Evolutionary conservation across 2,113 vertebrate species (phyloP), one percentile per base, ranked within the genome.

Genomic region (Varanus salvator): DNA sequence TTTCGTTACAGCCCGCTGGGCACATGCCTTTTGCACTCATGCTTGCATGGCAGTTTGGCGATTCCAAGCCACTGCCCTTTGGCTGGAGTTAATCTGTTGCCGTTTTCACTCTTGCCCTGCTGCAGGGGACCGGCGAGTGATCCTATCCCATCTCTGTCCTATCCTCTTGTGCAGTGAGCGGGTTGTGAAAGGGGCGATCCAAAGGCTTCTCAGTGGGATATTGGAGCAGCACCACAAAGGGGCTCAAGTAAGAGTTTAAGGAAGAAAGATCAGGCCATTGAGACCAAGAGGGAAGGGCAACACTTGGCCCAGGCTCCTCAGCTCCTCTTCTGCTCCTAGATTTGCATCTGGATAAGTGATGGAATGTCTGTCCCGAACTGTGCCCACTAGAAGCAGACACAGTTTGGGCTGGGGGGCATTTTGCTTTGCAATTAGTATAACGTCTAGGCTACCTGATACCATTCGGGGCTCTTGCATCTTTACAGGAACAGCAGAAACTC

Each of bases 401-500:
- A 44, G 38, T 38, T 54, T 27, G n/a, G 60, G 38, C 6, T 4
- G 44, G 38, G 38, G 27, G 50, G 14, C 4, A 14, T 14, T 52
- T 52, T 57, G 77, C 17, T 29, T 17, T 81, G 38, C 21, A 38
- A 11, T n/a, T 64, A 64, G 60, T 64, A 64, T 64, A 64, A 5
- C 7, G 1, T 2, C 6, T 54, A 15, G 48, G 44, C 64, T 75
- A 68, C n/a, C 23, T 52, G 64, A 6, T 89, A 19, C 60, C 31
- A 57, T 31, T 34, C 54, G 77, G 31, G 19, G 29, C 3, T 52
- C 54, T 71, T 74, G 31, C 6, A 54, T 29, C 92, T 90, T 31
- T 72, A 44, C 48, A 97, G 96, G 88, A 87, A 75, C 93, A 89
- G 34, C 92, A 88, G 91, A 96, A 87, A 84, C 69, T 95, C 21